Evolutionary conservation across 2,888 invertebrate genomes (phyloP).

Genomic region (Agriopis marginaria): DNA sequence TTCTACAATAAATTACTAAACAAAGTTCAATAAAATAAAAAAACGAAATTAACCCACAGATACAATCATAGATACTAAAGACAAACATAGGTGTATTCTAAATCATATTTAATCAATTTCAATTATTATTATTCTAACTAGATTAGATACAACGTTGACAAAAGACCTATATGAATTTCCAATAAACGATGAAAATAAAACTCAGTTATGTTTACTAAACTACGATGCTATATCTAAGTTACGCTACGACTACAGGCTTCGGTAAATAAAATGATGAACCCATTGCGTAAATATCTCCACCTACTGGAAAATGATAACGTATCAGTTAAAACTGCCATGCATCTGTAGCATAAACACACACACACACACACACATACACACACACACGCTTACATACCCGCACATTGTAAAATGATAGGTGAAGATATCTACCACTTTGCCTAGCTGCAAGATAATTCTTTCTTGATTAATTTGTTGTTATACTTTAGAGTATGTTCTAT

Average conservation of each 20-base stretch:
- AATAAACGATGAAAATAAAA: constrained; percentile 18
- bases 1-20: no score
- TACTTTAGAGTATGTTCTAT: no score
- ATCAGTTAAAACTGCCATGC: constrained; percentile 22
- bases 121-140: background rate
- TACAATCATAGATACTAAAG: no score
- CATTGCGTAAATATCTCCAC: constrained; percentile 16
- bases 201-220: constrained; percentile 44
- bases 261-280: constrained; percentile 36
- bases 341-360: constrained; percentile 13
- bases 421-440: no score
- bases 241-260: constrained; percentile 48
- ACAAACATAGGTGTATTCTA: background rate
- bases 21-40: no score
- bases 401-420: no score
- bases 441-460: no score
- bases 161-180: background rate
- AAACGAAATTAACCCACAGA: no score
- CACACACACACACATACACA: background rate
- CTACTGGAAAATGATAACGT: constrained; percentile 29
- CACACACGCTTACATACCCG: background rate
- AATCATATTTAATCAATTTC: background rate
- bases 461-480: no score
- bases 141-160: background rate
- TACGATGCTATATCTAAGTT: constrained; percentile 48